phyloP scores from a whole-genome alignment of 1,140 invertebrate genomes.

The Ceratina australensis region DNA sequence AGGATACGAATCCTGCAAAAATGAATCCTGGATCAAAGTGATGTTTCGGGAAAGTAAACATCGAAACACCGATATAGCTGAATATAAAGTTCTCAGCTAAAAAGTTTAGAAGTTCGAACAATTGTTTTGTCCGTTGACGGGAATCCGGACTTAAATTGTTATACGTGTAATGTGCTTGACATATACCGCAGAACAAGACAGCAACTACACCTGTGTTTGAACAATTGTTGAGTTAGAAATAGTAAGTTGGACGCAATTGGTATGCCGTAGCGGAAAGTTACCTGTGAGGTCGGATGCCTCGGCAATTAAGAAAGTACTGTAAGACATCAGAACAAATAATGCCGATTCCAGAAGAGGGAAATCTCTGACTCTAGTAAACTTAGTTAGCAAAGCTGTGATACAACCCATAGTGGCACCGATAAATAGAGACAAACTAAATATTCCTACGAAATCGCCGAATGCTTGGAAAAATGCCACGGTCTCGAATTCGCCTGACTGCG shows the following conservation, averaged over 20 bases:
- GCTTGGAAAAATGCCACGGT: conserved; percentile 93
- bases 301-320: conserved; percentile 97
- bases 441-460: conserved; percentile 93
- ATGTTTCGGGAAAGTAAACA: conserved; percentile 98
- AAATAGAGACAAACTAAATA: conserved; percentile 94
- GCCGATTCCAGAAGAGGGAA: conserved; percentile 98
- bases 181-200: conserved; percentile 98
- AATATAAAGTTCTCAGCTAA: conserved; percentile 99
- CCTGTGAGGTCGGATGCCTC: conserved; percentile 97
- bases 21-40: conserved; percentile 96
- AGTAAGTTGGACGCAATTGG: neutral
- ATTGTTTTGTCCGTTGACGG: conserved; percentile 93
- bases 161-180: conserved; percentile 99
- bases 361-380: conserved; percentile 96
- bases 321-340: conserved; percentile 98
- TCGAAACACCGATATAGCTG: conserved; percentile 98
- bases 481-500: conserved; percentile 89
- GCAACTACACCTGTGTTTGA: conserved; percentile 91
- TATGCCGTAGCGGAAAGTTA: conserved; percentile 66
- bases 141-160: conserved; percentile 96
- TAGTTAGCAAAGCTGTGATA: conserved; percentile 95
- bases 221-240: conserved; percentile 29
- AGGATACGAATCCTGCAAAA: conserved; percentile 95
- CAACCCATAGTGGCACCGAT: conserved; percentile 96
- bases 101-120: conserved; percentile 98